phyloP scores from a whole-genome alignment of 2,797 vertebrate species.

The Acridotheres tristis region DNA sequence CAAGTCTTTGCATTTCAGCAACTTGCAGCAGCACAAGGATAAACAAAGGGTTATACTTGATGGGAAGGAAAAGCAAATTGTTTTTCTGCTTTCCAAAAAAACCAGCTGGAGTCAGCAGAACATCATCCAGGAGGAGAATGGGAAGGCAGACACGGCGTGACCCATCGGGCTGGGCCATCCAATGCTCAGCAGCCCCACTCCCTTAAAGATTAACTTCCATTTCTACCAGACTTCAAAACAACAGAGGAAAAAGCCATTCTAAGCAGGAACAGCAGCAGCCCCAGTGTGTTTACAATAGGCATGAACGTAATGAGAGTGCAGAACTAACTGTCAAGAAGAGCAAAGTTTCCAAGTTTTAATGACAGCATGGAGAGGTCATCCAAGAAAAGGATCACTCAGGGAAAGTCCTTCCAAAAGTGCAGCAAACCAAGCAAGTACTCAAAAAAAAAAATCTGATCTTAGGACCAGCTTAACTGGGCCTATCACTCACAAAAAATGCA shows the following conservation, averaged over 20 bases:
- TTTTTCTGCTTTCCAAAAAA: conserved; percentile 69
- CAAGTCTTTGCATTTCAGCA: conserved; percentile 52
- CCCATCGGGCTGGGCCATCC: conserved; percentile 71
- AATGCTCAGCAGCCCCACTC: conserved; percentile 74
- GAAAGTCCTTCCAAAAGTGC: conserved; percentile 43
- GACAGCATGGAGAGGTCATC: conserved; percentile 67
- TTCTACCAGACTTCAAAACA: conserved; percentile 77
- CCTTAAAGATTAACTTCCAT: conserved; percentile 81
- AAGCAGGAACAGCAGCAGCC: conserved; percentile 48
- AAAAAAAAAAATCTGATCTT: conserved; percentile 24
- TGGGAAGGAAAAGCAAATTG: conserved; percentile 67
- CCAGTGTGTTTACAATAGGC: conserved; percentile 45
- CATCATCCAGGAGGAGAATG: conserved; percentile 52
- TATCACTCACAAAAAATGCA: neutral
- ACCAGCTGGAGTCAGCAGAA: conserved; percentile 73
- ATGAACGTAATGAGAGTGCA: conserved; percentile 37
- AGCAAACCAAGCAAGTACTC: conserved; percentile 41
- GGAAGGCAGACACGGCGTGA: conserved; percentile 48
- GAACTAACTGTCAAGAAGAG: conserved; percentile 45
- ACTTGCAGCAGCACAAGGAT: conserved; percentile 45
- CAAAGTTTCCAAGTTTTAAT: conserved; percentile 64
- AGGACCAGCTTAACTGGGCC: neutral
- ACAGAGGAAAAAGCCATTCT: conserved; percentile 42
- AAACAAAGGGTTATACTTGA: conserved; percentile 75
- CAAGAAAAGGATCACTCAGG: conserved; percentile 55